Evolutionary conservation across 2,888 invertebrate genomes (phyloP), one percentile per base, ranked within the genome.

Genomic region (Synanthedon myopaeformis): DNA sequence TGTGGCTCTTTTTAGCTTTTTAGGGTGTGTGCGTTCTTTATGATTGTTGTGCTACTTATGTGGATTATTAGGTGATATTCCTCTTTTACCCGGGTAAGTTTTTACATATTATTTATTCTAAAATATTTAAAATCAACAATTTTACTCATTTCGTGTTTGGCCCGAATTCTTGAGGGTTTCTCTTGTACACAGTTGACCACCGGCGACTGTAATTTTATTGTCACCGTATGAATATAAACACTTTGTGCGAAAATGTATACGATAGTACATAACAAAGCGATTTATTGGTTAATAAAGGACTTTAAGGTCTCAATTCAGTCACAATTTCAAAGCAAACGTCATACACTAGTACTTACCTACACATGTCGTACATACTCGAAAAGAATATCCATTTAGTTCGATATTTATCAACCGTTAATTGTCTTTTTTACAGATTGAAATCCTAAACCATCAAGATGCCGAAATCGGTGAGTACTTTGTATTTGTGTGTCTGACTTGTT

Each of bases 391-490:
- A 52, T 53, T 51, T 52, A 35, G 28, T n/a, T 28, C 35, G 41
- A 19, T 51, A 13, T 69, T 70, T 69, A 59, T 74, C 64, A 73
- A 59, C 71, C 68, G 61, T 63, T 62, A 62, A 56, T 75, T 74
- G 72, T 77, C 57, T 70, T 62, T 23, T 67, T 87, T 86, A 58
- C 86, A 88, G 88, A 88, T 87, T 76, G 82, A 78, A 74, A 83
- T 80, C 79, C 81, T 68, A 76, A 80, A 72, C 77, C 79, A 77
- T 77, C 88, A 90, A 89, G 79, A 90, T 90, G 89, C 90, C 90
- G 79, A 90, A 90, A 90, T 90, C 90, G 80, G 90, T 90, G 73
- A 90, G 90, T 90, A 61, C 12, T 48, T n/a, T 48, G 14, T 42
- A 6, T 45, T 35, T 35, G 49, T 42, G 42, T 51, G 35, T 49